Conservation (phyloP, 2,113 vertebrate species). For the Carassius gibelio region DNA sequence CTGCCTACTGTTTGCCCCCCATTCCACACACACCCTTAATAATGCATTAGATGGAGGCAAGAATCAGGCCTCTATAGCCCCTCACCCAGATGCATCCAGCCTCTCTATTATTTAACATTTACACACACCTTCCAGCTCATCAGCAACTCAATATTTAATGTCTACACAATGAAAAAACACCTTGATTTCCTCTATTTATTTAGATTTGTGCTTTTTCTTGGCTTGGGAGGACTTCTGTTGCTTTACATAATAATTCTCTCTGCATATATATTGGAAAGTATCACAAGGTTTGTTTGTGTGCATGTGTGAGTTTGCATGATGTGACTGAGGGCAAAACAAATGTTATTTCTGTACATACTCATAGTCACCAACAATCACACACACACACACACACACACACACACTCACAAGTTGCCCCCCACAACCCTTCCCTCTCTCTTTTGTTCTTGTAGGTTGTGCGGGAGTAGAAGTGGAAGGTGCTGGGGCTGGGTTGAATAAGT, state of each 20-base stretch:
- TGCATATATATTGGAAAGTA: constrained; percentile 47
- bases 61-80: constrained; percentile 85
- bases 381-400: constrained; percentile 28
- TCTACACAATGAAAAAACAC: constrained; percentile 61
- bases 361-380: background rate
- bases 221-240: constrained; percentile 46
- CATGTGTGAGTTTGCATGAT: constrained; percentile 6
- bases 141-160: constrained; percentile 98
- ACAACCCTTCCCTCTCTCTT: constrained; percentile 24
- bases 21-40: constrained; percentile 73
- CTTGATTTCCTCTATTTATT: constrained; percentile 65
- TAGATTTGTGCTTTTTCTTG: constrained; percentile 50
- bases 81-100: constrained; percentile 88
- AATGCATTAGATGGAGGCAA: constrained; percentile 93
- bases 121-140: constrained; percentile 97
- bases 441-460: constrained; percentile 37
- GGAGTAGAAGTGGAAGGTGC: background rate
- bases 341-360: constrained; percentile 3
- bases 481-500: constrained; percentile 14
- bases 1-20: constrained; percentile 6
- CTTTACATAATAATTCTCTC: constrained; percentile 62
- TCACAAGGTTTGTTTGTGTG: constrained; percentile 17
- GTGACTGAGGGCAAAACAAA: constrained; percentile 23
- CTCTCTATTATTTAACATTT: constrained; percentile 99
- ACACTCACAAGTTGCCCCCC: constrained; percentile 9